Base-by-base conservation (phyloP, 2,888 invertebrate species). In the Tiphia femorata region DNA sequence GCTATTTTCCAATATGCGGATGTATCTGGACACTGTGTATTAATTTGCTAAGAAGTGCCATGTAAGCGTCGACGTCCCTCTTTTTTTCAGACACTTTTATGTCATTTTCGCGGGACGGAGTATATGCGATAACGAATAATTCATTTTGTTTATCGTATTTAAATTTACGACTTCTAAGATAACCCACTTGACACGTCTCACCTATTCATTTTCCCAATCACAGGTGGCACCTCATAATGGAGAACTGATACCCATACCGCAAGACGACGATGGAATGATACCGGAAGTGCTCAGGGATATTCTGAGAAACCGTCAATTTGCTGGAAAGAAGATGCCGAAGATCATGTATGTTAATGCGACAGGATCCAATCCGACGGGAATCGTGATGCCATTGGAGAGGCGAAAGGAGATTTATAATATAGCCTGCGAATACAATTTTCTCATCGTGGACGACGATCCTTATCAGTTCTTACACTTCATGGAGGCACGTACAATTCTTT, bases 401-500 rank as follows among this genome's bases (percentile, higher is more conserved):
- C 87, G 90, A 56, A 85, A 87, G 59, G 87, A 88, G 81, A 89
- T 94, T 37, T 94, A 94, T 76, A 85, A 88, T 65, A 85, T 94
- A 60, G 92, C 92, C 40, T 91, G 91, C 81, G 86, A 88, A 78
- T 92, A 91, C 79, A 89, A 94, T 82, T 88, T 94, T 27, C 74
- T 94, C 6, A 92, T 94, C 48, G 73, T 94, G 5, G 94, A 94
- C 78, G 94, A 94, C 73, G 94, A 94, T 81, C 92, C 94, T 0
- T 94, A 94, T 75, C 92, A 90, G 83, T 93, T 91, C 77, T 84
- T 94, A 75, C 90, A 91, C 78, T 94, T 91, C 80, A 84, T 87
- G 64, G 86, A 88, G 57, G 89, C 89, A 37, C 17, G 17, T 33
- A n/a, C 7, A 33, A n/a, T n/a, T n/a, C n/a, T n/a, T 25, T 6